Conservation (phyloP, 2,113 vertebrate genomes). For the Globicephala melas region DNA sequence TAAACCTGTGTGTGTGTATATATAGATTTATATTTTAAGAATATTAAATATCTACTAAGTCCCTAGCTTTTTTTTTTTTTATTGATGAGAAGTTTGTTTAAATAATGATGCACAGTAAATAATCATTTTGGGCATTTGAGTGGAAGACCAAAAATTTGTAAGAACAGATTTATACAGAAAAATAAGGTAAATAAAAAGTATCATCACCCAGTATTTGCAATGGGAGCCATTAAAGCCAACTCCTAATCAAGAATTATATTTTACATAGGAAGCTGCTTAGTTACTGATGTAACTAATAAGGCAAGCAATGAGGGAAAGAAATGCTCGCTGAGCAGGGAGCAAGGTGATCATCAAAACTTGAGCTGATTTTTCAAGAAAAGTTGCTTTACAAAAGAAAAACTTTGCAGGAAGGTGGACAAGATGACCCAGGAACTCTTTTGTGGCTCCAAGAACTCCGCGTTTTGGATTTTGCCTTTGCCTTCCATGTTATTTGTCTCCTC, state of each 20-base stretch:
- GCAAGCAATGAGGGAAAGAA: neutral
- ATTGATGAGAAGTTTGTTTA: neutral
- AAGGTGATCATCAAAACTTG: neutral
- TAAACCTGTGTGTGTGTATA: neutral
- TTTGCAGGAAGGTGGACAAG: neutral
- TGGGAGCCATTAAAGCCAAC: neutral
- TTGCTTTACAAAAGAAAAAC: neutral
- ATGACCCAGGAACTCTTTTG: neutral
- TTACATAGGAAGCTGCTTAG: neutral
- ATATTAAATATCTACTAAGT: neutral
- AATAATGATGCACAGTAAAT: constrained; percentile 4
- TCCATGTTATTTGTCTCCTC: neutral
- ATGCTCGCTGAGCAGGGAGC: neutral
- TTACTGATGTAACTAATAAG: neutral
- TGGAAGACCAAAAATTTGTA: neutral
- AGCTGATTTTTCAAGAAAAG: neutral
- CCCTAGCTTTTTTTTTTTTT: constrained; percentile 15
- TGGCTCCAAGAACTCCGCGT: neutral
- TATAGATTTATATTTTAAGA: neutral
- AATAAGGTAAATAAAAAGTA: neutral
- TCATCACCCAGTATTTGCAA: neutral
- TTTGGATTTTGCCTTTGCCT: neutral
- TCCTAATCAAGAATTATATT: neutral
- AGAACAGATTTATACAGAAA: neutral
- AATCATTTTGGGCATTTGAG: neutral